A percentile compares a stretch with the other conserved stretches of the same genome.
These are phyloP conservation scores for Camelus dromedarius DNA, from an alignment of 2,113 vertebrate genomes.

Conservation along the genomic window DNA sequence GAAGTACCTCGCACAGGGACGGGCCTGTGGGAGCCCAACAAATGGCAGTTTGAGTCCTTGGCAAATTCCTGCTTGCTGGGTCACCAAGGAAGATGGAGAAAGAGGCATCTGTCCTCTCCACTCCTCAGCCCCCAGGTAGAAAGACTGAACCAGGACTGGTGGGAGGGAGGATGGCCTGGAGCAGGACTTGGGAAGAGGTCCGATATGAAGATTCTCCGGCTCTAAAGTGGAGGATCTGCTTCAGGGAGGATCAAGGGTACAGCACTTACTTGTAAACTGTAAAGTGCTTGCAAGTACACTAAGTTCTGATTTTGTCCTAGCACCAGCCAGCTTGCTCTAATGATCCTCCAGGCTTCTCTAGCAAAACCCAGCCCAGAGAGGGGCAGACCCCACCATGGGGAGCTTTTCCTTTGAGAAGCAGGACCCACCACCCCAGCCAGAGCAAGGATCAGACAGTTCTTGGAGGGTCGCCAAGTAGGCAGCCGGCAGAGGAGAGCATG, in stretches of 20 bases:
- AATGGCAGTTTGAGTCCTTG: not conserved
- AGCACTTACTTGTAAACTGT: not conserved
- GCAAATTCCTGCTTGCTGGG: not conserved
- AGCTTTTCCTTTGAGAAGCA: not conserved
- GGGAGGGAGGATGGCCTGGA: not conserved
- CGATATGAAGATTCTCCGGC: not conserved
- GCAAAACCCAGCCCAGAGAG: not conserved
- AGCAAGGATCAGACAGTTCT: not conserved
- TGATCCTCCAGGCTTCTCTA: not conserved
- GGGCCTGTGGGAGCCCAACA: not conserved
- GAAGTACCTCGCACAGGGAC: not conserved
- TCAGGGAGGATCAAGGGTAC: not conserved
- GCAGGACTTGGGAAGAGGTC: not conserved
- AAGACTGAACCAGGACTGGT: not conserved
- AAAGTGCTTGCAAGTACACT: not conserved
- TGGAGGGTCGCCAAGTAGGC: not conserved
- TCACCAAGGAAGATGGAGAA: not conserved
- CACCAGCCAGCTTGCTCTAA: not conserved
- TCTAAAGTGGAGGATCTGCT: not conserved
- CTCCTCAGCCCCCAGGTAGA: not conserved
- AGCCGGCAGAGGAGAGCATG: not conserved
- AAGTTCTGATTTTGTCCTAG: not conserved
- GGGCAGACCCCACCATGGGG: not conserved
- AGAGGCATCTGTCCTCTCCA: not conserved
- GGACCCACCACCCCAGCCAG: not conserved